These are phyloP conservation scores for Echinarachnius parma DNA, from an alignment of 53 echinoderm and acorn worm genomes.

Conservation along the genomic window DNA sequence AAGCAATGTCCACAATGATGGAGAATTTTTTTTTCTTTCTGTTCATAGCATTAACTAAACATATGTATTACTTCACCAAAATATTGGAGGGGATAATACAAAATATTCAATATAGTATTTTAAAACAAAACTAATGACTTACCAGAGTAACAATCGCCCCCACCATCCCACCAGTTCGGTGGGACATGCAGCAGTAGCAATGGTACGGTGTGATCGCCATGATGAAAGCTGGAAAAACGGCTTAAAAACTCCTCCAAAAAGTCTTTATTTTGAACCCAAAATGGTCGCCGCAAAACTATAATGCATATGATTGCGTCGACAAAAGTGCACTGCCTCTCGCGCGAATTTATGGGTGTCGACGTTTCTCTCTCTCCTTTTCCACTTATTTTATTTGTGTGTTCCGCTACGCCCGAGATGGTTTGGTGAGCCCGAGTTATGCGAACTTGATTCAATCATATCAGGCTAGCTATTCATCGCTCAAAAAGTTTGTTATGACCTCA, in stretches of 20 bases:
- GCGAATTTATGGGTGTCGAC: too few relatives aligned
- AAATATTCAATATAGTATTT: neutral
- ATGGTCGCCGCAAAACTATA: neutral
- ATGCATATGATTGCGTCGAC: too few relatives aligned
- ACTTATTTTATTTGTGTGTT: constrained; percentile 30
- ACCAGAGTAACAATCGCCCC: constrained; percentile 69
- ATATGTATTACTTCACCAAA: too few relatives aligned
- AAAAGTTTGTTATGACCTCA: constrained; percentile 40
- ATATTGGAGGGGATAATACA: too few relatives aligned
- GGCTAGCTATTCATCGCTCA: neutral
- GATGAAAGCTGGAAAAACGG: neutral
- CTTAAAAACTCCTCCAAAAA: neutral
- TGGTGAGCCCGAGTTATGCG: constrained; percentile 23
- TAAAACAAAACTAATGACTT: constrained; percentile 22
- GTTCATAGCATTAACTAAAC: too few relatives aligned
- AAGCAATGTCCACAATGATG: too few relatives aligned
- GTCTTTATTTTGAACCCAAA: neutral
- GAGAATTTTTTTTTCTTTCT: too few relatives aligned
- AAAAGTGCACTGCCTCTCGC: neutral
- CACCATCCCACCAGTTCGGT: constrained; percentile 63
- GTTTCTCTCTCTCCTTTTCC: too few relatives aligned
- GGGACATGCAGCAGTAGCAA: constrained; percentile 77
- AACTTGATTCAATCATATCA: constrained; percentile 10
- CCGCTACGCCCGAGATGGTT: constrained; percentile 13
- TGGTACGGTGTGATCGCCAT: constrained; percentile 64